A percentile compares a stretch with the other conserved stretches of the same genome.
Conservation (phyloP, 2,888 invertebrate genomes). For the Cyclophora albipunctata region DNA sequence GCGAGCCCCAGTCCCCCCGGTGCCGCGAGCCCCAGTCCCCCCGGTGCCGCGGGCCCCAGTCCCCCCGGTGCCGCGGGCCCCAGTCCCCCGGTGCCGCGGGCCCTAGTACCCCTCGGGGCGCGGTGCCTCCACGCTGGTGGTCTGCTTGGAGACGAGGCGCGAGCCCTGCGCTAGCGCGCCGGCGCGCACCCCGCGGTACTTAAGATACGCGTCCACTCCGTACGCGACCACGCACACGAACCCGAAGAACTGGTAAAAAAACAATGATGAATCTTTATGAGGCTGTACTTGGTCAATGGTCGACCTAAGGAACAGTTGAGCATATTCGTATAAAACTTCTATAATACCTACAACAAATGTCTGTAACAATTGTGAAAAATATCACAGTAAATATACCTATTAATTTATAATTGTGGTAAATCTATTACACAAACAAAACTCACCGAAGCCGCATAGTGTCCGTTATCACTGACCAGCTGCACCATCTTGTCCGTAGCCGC, state of each 20-base stretch:
- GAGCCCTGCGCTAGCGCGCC: slow-evolving; percentile 86
- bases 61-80: no score
- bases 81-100: no score
- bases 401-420: no score
- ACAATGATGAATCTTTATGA: not conserved
- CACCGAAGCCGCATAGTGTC: slow-evolving; percentile 83
- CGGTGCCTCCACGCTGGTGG: slow-evolving; percentile 57
- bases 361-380: no score
- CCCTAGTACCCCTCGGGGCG: slow-evolving; percentile 48
- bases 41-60: no score
- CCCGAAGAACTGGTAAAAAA: slow-evolving; percentile 86
- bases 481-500: slow-evolving; percentile 66
- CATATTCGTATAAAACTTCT: no score
- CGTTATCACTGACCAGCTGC: slow-evolving; percentile 58
- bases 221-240: slow-evolving; percentile 87
- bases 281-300: no score
- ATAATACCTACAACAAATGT: no score
- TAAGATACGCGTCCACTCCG: slow-evolving; percentile 86
- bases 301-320: no score
- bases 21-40: no score
- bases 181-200: slow-evolving; percentile 79
- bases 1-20: no score
- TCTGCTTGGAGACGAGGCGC: slow-evolving; percentile 78
- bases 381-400: no score
- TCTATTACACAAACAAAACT: slow-evolving; percentile 40